Conservation (phyloP, 2,888 invertebrate species). For the Synergus japonicus region DNA sequence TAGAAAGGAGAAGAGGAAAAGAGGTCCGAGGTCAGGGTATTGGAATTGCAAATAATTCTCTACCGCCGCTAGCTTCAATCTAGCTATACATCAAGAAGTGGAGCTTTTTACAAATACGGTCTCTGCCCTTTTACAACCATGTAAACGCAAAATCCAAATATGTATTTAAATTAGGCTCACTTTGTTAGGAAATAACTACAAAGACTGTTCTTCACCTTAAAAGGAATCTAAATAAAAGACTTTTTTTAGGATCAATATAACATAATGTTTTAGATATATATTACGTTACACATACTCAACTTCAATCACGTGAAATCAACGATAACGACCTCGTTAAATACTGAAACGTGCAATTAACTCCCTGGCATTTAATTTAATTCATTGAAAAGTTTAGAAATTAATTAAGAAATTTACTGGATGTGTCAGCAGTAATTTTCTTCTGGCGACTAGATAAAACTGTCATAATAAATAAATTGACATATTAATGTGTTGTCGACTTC, state of each 20-base stretch:
- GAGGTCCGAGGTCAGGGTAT: background rate
- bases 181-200: background rate
- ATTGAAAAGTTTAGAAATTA: background rate
- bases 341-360: background rate
- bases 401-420: background rate
- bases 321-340: background rate
- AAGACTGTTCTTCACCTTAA: background rate
- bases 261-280: background rate
- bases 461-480: background rate
- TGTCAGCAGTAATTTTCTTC: background rate
- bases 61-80: background rate
- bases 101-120: background rate
- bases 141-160: background rate
- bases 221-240: background rate
- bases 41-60: conserved; percentile 4
- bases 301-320: conserved; percentile 3
- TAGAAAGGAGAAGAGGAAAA: background rate
- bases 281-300: background rate
- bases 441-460: background rate
- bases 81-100: background rate
- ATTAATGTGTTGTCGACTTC: background rate
- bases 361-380: background rate
- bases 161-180: background rate
- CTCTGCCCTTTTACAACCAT: background rate
- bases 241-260: conserved; percentile 7